Percentiles rank a stretch among this genome's conserved stretches.
phyloP scores from a whole-genome alignment of 2,888 invertebrate genomes.

The Hecatera dysodea region DNA sequence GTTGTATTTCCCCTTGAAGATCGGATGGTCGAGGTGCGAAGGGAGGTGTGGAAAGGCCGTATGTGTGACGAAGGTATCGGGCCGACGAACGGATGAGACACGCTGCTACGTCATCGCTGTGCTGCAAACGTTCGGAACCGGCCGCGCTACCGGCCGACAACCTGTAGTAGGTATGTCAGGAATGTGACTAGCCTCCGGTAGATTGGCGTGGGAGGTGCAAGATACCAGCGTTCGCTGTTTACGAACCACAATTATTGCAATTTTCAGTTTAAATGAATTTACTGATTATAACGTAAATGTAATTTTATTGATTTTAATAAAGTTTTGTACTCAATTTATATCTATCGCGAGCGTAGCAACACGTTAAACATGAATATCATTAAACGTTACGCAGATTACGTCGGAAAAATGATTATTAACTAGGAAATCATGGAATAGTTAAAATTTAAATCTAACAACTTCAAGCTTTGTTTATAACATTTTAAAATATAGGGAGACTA shows the following conservation, averaged over 20 bases:
- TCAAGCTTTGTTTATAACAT: slow-evolving; percentile 4
- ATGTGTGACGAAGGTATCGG: slow-evolving; percentile 64
- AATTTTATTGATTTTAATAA: slow-evolving; percentile 18
- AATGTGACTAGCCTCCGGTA: slow-evolving; percentile 86
- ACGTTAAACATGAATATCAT: slow-evolving; percentile 11
- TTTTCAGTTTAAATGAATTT: slow-evolving; percentile 66
- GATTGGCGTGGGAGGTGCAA: slow-evolving; percentile 86
- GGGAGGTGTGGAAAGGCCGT: slow-evolving; percentile 66
- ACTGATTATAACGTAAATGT: slow-evolving; percentile 36
- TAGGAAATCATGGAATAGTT: slow-evolving; percentile 31
- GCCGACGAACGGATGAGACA: slow-evolving; percentile 79
- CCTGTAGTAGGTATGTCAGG: slow-evolving; percentile 86
- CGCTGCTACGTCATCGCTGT: slow-evolving; percentile 80
- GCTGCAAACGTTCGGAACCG: slow-evolving; percentile 83
- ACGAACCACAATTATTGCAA: slow-evolving; percentile 76
- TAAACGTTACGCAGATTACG: slow-evolving; percentile 25
- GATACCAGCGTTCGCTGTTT: slow-evolving; percentile 75
- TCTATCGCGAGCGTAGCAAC: slow-evolving; percentile 13
- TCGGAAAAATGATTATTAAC: slow-evolving; percentile 11
- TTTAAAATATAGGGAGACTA: slow-evolving; percentile 4
- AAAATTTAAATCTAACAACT: slow-evolving; percentile 6
- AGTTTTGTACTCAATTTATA: slow-evolving; percentile 7
- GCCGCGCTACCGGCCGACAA: slow-evolving; percentile 85
- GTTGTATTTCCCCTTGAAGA: slow-evolving; percentile 62
- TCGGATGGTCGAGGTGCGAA: slow-evolving; percentile 46